Evolutionary conservation across 1,140 invertebrate genomes (phyloP), one percentile per base, ranked within the genome.

Genomic region (Latrodectus geometricus): DNA sequence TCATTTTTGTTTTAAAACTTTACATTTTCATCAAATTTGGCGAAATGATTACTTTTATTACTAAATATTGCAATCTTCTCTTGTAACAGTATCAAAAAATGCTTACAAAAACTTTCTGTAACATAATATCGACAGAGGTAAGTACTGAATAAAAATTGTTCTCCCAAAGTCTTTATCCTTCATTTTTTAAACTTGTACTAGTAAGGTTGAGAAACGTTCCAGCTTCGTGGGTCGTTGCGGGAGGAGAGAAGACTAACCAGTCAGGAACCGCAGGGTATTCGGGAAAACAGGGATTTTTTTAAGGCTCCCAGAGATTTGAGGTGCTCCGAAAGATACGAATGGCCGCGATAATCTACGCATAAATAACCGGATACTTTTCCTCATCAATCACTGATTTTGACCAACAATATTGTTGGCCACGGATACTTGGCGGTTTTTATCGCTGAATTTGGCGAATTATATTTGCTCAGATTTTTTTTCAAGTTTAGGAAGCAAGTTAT

Each of bases 321-420:
- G 68, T 69, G 68, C 20, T 69, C 68, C 17, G n/a, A 69, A 73
- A 21, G 80, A 49, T 82, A 82, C 80, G 80, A 82, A 82, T 82
- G 69, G 69, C 54, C 54, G 80, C 80, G 80, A 82, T 82, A 82
- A 82, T 82, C 80, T 74, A 20, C 80, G 80, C 80, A 82, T 82
- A 82, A 82, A 82, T 82, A 82, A 82, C 80, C 80, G 80, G 80
- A 82, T 82, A 74, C 80, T 82, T 74, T 82, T 52, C 20, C 80
- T 52, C 80, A 82, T 82, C 80, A 69, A 82, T 82, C 80, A 82
- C 69, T 56, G 66, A 35, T 14, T 48, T 52, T 82, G 80, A 82
- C 80, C 80, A 74, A 20, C 54, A 65, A 69, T 74, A 50, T 49
- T 52, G 50, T 17, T 2, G 8, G 15, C 17, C 21, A 50, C 9